Evolutionary conservation across 2,888 invertebrate species (phyloP), one percentile per base, ranked within the genome.

Genomic region (Sphecodes monilicornis): DNA sequence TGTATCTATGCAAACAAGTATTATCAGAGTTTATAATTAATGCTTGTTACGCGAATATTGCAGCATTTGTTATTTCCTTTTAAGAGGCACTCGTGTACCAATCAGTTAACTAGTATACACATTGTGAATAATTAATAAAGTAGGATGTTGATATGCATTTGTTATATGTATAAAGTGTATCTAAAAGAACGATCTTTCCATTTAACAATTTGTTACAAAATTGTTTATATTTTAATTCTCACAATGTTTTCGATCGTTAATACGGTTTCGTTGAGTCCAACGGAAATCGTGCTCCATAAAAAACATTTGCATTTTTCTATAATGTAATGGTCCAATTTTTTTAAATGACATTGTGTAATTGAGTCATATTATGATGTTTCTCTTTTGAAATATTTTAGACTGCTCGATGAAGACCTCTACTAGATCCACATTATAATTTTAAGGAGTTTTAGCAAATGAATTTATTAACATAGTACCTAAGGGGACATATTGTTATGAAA

Each of bases 1-100:
- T 69, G 13, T 69, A 73, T 75, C n/a, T 46, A 71, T 54, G 66
- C 75, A 41, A 75, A 57, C 70, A 69, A 84, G 69, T 57, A 79
- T 76, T 84, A 77, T 29, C 32, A 22, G 70, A 46, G 75, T 86
- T 82, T 86, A 72, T 82, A 85, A 79, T 74, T 39, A 41, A 85
- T 80, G 72, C 78, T 86, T 50, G 39, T 70, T 50, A 60, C 70
- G 26, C 54, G 29, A 74, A 73, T 73, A 76, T 50, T 75, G 50
- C 71, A 66, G 70, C 74, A 85, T 82, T 86, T 79, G 79, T 82
- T 80, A 86, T 39, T 84, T 80, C 57, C 68, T 73, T 73, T 79
- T 82, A 75, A 85, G 46, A 74, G 10, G 76, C 66, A 76, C 54
- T 66, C 57, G 32, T 78, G 29, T 84, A 57, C 50, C 43, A 57